Percentiles rank a stretch among this genome's conserved stretches.
These are phyloP conservation scores for Notiomystis cincta DNA, from an alignment of 2,113 vertebrate genomes.

Conservation along the genomic window DNA sequence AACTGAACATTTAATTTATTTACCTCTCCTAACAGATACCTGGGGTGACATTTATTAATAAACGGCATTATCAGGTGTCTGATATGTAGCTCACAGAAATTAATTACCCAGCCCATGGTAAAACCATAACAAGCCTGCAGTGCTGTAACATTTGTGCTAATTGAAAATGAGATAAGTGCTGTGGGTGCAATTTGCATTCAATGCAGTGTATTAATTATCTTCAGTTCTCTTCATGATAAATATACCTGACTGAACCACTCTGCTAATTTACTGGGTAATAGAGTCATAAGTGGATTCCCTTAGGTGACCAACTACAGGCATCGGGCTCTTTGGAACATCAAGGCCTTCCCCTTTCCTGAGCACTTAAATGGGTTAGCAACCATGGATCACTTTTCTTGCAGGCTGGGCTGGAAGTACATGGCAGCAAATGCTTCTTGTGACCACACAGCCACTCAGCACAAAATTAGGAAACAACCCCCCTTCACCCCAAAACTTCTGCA, in stretches of 20 bases:
- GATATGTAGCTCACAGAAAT: constrained; percentile 82
- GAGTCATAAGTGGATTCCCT: constrained; percentile 80
- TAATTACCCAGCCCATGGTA: constrained; percentile 84
- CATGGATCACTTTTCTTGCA: background rate
- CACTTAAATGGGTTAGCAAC: constrained; percentile 13
- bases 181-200: constrained; percentile 86
- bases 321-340: constrained; percentile 46
- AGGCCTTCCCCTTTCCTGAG: constrained; percentile 35
- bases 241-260: constrained; percentile 83
- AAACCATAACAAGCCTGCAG: constrained; percentile 81
- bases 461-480: background rate
- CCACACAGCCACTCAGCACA: rapidly evolving
- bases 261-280: constrained; percentile 81
- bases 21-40: constrained; percentile 81
- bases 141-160: constrained; percentile 83
- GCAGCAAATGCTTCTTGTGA: background rate
- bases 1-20: constrained; percentile 79
- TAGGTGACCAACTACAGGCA: constrained; percentile 70
- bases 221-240: constrained; percentile 81
- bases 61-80: constrained; percentile 81
- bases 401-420: background rate
- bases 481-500: background rate
- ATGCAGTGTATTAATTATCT: constrained; percentile 85
- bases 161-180: constrained; percentile 89
- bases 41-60: constrained; percentile 85